Evolutionary conservation across 2,888 invertebrate genomes (phyloP).

Genomic region (Siphonodentalium dalli): DNA sequence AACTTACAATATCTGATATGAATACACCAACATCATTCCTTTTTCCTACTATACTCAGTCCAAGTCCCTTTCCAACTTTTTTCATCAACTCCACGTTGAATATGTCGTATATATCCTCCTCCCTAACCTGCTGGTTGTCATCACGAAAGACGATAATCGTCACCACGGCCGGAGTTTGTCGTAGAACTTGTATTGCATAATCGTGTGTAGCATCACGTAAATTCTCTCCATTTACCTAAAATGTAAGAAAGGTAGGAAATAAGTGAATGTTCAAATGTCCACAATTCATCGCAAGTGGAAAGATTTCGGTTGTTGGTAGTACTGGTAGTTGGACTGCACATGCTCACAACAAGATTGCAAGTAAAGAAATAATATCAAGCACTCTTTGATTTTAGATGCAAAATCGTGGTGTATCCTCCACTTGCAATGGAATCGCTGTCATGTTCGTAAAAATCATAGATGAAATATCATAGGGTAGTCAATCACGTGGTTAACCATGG

Average conservation of each 20-base stretch:
- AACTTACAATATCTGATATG: conserved; percentile 87
- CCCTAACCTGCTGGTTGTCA: conserved; percentile 64
- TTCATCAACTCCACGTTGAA: conserved; percentile 79
- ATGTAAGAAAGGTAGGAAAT: background rate
- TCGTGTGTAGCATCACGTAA: conserved; percentile 83
- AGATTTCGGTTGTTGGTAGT: too few relatives aligned
- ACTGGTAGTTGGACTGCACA: background rate
- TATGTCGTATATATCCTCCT: conserved; percentile 74
- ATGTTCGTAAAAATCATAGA: too few relatives aligned
- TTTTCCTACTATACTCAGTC: conserved; percentile 81
- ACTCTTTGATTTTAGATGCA: too few relatives aligned
- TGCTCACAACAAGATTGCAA: too few relatives aligned
- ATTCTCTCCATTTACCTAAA: conserved; percentile 78
- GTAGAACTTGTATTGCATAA: conserved; percentile 74
- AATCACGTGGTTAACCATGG: too few relatives aligned
- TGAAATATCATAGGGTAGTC: too few relatives aligned
- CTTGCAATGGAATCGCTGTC: too few relatives aligned
- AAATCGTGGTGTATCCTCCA: too few relatives aligned
- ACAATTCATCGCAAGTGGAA: too few relatives aligned
- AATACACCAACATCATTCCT: conserved; percentile 81
- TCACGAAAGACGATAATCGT: conserved; percentile 81
- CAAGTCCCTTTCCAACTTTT: conserved; percentile 80
- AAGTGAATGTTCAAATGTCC: background rate
- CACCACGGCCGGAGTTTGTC: conserved; percentile 82
- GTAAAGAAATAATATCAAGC: too few relatives aligned